Evolutionary conservation across 2,113 vertebrate species (phyloP).

Genomic region (Benitochromis conjunctus): DNA sequence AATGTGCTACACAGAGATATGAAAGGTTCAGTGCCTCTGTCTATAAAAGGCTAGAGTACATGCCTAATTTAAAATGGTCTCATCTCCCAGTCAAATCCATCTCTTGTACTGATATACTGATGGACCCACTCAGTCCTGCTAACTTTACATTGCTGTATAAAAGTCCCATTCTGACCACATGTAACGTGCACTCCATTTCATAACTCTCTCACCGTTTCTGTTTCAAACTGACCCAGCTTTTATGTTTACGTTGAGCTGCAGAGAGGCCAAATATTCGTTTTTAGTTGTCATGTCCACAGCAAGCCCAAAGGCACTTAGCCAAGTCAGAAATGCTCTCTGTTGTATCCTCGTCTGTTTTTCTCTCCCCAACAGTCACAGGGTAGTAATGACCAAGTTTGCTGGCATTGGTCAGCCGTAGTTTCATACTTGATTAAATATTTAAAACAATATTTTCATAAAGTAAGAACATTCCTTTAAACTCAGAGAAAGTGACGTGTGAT

Average conservation of each 20-base stretch:
- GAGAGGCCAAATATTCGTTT: background rate
- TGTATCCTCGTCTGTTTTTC: background rate
- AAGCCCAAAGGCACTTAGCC: background rate
- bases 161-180: background rate
- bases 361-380: background rate
- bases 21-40: too few relatives aligned
- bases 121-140: background rate
- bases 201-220: background rate
- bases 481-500: background rate
- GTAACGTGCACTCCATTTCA: background rate
- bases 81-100: background rate
- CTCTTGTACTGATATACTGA: background rate
- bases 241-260: background rate
- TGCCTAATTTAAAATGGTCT: background rate
- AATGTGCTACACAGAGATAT: background rate
- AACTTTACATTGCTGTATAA: background rate
- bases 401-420: background rate
- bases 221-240: background rate
- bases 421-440: background rate
- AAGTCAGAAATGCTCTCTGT: background rate
- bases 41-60: too few relatives aligned
- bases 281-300: background rate
- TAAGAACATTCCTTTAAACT: background rate
- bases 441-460: background rate
- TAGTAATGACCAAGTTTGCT: rapidly evolving